Evolutionary conservation across 2,113 vertebrate species (phyloP), one percentile per base, ranked within the genome.

Genomic region (Pelobates fuscus): DNA sequence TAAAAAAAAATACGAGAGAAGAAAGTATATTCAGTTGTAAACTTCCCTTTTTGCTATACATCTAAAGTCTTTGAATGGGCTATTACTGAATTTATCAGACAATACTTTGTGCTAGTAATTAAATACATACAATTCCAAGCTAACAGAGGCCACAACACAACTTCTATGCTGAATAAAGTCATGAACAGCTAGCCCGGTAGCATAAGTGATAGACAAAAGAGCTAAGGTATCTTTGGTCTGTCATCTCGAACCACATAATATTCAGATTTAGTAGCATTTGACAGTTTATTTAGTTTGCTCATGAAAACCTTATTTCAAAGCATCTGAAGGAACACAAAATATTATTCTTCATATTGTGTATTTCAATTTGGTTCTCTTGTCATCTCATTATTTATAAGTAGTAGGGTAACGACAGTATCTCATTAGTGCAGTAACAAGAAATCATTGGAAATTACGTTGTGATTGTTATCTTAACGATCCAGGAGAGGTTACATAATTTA

Each of bases 361-460:
- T 49, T 76, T 76, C 63, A 67, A 29, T 76, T 76, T 67, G 64
- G 52, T 32, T 67, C 62, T 57, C 37, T 67, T 65, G 29, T 75
- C 54, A 67, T 67, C 54, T 67, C 64, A 67, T 55, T 64, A 30
- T 60, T 59, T 64, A 76, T 27, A 76, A 76, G 57, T 27, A 76
- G 63, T 59, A 46, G 26, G 27, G 63, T 54, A 67, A 49, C 67
- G 63, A 67, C 72, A 75, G 49, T 57, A 59, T 67, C 72, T 67
- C 63, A 75, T 75, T 75, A 75, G 32, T 59, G 37, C 63, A 60
- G 52, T 63, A 27, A 60, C 52, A 60, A 76, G 55, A 76, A 76
- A 66, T 76, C 64, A 60, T 67, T 76, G 54, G 32, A 76, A 67
- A 67, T 58, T 67, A 63, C 59, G 64, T 67, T 76, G 64, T 67